Conservation (phyloP, 2,113 vertebrate species). For the Dinomys branickii region DNA sequence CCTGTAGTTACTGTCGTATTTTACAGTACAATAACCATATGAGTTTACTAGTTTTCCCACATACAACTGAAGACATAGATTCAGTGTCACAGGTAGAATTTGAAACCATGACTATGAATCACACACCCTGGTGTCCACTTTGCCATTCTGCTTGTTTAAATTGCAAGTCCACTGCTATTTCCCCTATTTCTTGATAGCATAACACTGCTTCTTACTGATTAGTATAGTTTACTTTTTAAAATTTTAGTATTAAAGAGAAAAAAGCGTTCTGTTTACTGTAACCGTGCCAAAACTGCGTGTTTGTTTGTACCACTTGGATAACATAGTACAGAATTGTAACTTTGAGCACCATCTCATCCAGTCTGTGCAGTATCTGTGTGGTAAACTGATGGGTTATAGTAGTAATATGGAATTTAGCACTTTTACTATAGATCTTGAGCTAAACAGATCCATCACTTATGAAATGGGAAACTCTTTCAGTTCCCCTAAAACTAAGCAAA, state of each 20-base stretch:
- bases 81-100: background rate
- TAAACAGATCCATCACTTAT: background rate
- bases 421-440: background rate
- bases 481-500: background rate
- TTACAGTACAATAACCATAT: background rate
- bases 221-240: background rate
- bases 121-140: background rate
- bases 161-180: background rate
- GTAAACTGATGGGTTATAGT: background rate
- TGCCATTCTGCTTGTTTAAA: background rate
- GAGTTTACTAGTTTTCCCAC: background rate
- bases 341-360: background rate
- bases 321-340: background rate
- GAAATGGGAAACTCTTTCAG: constrained; percentile 19
- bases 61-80: constrained; percentile 8
- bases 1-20: background rate
- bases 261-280: background rate
- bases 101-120: constrained; percentile 7
- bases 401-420: background rate
- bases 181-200: background rate
- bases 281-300: background rate
- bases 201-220: background rate
- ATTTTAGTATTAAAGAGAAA: background rate
- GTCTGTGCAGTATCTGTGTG: background rate
- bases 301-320: background rate